Percentiles rank a stretch among this genome's conserved stretches.
Evolutionary conservation across 2,113 vertebrate species (phyloP).

Genomic region (Cichladusa arquata): DNA sequence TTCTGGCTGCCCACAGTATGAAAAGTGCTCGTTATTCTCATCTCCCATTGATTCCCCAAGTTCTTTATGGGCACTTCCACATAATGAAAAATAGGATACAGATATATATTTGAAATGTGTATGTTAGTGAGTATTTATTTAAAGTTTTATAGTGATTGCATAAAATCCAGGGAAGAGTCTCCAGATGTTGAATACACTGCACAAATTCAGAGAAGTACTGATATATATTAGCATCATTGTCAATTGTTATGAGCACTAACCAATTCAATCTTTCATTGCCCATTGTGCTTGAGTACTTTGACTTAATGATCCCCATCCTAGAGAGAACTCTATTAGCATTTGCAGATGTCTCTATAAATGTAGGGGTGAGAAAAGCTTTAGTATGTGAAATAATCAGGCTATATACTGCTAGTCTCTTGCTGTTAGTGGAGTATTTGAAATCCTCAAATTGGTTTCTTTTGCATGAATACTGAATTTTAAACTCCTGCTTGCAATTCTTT

Average conservation of each 20-base stretch:
- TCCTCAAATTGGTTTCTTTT: slow-evolving; percentile 49
- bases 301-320: slow-evolving; percentile 68
- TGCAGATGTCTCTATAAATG: slow-evolving; percentile 69
- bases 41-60: neutral
- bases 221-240: slow-evolving; percentile 53
- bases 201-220: slow-evolving; percentile 51
- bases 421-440: slow-evolving; percentile 55
- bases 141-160: slow-evolving; percentile 64
- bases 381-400: slow-evolving; percentile 63
- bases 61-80: slow-evolving; percentile 26
- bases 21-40: neutral
- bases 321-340: slow-evolving; percentile 65
- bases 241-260: slow-evolving; percentile 61
- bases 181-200: slow-evolving; percentile 56
- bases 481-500: slow-evolving; percentile 43
- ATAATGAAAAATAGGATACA: slow-evolving; percentile 32
- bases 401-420: slow-evolving; percentile 16
- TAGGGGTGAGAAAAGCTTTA: slow-evolving; percentile 43
- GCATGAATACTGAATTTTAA: slow-evolving; percentile 36
- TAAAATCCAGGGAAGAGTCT: slow-evolving; percentile 53
- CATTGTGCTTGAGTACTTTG: slow-evolving; percentile 70
- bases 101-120: slow-evolving; percentile 13
- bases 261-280: slow-evolving; percentile 70
- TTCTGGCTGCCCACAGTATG: neutral
- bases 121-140: slow-evolving; percentile 36